Evolutionary conservation across 2,113 vertebrate species (phyloP).

Genomic region (Phalacrocorax pelagicus): DNA sequence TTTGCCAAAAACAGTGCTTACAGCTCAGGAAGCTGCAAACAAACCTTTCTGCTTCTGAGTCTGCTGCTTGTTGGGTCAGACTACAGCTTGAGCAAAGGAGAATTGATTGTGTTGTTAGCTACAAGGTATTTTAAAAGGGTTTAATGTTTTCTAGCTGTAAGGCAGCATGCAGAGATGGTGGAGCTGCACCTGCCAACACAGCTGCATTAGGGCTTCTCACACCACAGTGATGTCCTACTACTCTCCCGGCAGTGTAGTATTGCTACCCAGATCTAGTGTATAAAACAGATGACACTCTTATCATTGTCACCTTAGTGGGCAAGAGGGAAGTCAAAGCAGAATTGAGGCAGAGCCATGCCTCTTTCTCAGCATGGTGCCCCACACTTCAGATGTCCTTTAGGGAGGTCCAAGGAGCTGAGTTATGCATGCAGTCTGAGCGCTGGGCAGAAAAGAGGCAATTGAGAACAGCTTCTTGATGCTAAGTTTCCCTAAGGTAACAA

Average conservation of each 20-base stretch:
- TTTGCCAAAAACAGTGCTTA: neutral
- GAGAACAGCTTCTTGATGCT: neutral
- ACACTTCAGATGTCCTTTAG: neutral
- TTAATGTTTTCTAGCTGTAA: neutral
- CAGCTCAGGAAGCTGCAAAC: neutral
- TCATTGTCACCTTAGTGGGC: neutral
- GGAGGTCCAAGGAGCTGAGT: neutral
- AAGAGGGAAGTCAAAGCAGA: neutral
- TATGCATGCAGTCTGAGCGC: neutral
- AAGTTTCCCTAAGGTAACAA: neutral
- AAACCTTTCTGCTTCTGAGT: neutral
- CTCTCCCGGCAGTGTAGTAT: fast-evolving
- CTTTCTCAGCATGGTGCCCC: neutral
- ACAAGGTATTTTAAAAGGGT: neutral
- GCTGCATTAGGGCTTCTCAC: neutral
- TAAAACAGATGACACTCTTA: neutral
- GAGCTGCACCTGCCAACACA: neutral
- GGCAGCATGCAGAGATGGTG: neutral
- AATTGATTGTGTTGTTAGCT: neutral
- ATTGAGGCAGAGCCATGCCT: neutral
- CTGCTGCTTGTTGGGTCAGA: neutral
- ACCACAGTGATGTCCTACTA: neutral
- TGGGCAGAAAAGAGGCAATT: neutral
- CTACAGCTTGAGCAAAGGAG: neutral
- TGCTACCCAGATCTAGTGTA: neutral